Base-by-base conservation (phyloP, 2,888 invertebrate species). In the Laspeyria flexula region DNA sequence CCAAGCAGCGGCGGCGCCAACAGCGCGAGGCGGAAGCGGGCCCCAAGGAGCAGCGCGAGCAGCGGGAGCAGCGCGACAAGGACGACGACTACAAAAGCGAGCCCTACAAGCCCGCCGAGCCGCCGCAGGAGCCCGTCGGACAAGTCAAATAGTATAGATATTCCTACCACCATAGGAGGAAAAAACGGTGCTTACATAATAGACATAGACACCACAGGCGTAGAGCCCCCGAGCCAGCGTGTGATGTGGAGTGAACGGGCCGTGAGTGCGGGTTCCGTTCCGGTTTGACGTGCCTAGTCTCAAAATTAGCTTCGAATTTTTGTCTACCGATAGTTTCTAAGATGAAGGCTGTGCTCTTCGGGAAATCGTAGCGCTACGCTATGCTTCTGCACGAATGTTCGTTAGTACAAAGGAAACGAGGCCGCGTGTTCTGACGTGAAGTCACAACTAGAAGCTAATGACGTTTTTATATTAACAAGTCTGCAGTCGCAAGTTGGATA, bases 1-100 rank as follows among this genome's bases (percentile, higher is more conserved):
- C 98, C 75, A 99, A 99, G 89, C 97, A 97, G 83, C 95, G 98
- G n/a, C 95, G 98, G 69, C 93, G 95, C 23, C 96, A 96, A 82
- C 94, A 96, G 79, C 93, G 96, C 35, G 97, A 97, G n/a, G 78
- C 95, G 95, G 33, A 13, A 42, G 15, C 49, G 43, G 33, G 67
- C 77, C n/a, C n/a, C 53, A 80, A 95, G 34, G 71, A 79, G 51
- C 80, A 70, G 48, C 70, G 74, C 25, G 29, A 29, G 13, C 5
- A 13, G 21, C 3, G 21, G 25, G 25, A 25, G 4, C 25, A 3
- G 25, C 25, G 6, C 25, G 6, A 7, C 6, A 7, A 12, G 7
- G 29, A 29, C 6, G 13, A 12, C 13, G 29, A 29, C 13, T 13
- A 13, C 31, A 84, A 87, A 43, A 51, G 58, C 53, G 83, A 78